Evolutionary conservation across 2,797 vertebrate species (phyloP).

Genomic region (Sibirionetta formosa): DNA sequence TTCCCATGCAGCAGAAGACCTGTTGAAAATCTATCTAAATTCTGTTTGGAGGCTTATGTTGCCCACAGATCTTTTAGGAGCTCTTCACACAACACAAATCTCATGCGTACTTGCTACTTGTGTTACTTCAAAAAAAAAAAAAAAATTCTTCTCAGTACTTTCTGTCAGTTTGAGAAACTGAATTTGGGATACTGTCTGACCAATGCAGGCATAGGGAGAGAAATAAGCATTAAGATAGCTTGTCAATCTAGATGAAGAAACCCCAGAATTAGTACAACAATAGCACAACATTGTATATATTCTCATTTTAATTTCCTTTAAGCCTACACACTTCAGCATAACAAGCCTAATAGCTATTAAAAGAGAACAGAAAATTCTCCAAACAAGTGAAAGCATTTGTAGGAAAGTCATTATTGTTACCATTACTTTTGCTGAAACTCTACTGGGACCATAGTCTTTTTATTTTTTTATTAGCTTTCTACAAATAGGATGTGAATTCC

Average conservation of each 20-base stretch:
- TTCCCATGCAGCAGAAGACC: background rate
- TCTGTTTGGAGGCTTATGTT: background rate
- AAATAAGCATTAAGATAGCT: background rate
- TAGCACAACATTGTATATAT: constrained; percentile 1
- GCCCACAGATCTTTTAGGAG: background rate
- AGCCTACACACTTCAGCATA: constrained; percentile 41
- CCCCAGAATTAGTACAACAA: constrained; percentile 4
- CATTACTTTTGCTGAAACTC: constrained; percentile 71
- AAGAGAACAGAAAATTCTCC: constrained; percentile 69
- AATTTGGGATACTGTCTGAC: background rate
- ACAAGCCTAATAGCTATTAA: constrained; percentile 68
- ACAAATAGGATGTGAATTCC: constrained; percentile 66
- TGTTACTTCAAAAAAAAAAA: background rate
- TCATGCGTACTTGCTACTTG: background rate
- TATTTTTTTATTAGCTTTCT: constrained; percentile 76
- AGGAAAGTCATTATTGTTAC: constrained; percentile 64
- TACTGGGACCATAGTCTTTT: constrained; percentile 65
- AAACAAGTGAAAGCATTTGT: constrained; percentile 53
- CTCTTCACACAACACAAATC: background rate
- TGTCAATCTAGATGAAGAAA: constrained; percentile 2
- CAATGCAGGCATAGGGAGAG: background rate
- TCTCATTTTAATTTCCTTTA: constrained; percentile 67
- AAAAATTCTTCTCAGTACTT: background rate
- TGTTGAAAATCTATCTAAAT: background rate
- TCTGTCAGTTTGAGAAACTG: background rate